A percentile compares a stretch with the other conserved stretches of the same genome.
Conservation (phyloP, 35 echinoderm and acorn worm species). For the Lytechinus variegatus region DNA sequence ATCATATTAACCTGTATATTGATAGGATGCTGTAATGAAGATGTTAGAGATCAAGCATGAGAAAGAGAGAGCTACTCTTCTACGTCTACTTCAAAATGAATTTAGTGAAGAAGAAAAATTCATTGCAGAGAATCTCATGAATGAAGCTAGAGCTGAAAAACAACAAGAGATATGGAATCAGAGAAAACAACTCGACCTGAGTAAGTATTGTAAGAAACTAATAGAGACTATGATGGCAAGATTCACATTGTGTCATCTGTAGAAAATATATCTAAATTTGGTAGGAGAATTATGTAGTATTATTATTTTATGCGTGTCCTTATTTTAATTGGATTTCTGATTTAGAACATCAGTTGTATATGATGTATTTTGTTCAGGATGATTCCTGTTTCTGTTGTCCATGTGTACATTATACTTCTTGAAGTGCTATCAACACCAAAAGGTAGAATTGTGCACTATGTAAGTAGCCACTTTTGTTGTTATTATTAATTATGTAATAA, state of each 20-base stretch:
- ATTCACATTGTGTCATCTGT: not conserved
- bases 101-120: slow-evolving; percentile 70
- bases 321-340: too few relatives aligned
- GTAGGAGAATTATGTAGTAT: too few relatives aligned
- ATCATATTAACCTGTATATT: not conserved
- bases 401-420: too few relatives aligned
- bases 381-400: too few relatives aligned
- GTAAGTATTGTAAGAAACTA: slow-evolving; percentile 51
- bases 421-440: too few relatives aligned
- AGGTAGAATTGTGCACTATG: too few relatives aligned
- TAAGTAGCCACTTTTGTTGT: too few relatives aligned
- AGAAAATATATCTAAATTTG: not conserved
- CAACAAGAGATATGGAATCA: slow-evolving; percentile 68
- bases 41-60: slow-evolving; percentile 83
- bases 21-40: slow-evolving; percentile 86
- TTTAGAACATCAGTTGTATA: too few relatives aligned
- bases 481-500: too few relatives aligned
- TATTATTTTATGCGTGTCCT: too few relatives aligned
- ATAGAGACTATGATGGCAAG: not conserved
- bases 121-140: slow-evolving; percentile 69
- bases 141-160: slow-evolving; percentile 77
- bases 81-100: slow-evolving; percentile 63
- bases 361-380: too few relatives aligned
- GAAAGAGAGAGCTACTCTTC: slow-evolving; percentile 73
- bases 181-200: slow-evolving; percentile 40